Percentiles rank a stretch among this genome's conserved stretches.
These are phyloP conservation scores for Rhinogobius similis DNA, from an alignment of 2,113 vertebrate species.

Conservation along the genomic window DNA sequence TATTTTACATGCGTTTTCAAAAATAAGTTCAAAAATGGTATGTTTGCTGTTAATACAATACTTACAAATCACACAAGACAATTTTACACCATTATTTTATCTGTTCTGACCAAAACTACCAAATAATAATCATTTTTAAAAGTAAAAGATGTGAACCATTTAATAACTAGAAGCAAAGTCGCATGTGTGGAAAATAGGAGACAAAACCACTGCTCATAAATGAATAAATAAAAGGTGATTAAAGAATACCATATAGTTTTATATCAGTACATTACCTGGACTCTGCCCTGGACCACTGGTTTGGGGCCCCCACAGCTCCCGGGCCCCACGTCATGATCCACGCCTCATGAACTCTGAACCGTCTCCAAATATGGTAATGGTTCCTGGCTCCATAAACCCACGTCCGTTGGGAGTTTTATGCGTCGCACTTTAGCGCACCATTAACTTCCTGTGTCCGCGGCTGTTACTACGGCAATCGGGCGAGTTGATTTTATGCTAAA, in stretches of 20 bases:
- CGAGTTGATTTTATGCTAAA: neutral
- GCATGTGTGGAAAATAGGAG: too few species aligned
- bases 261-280: neutral
- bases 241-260: neutral
- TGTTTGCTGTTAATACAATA: too few species aligned
- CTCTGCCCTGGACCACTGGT: neutral
- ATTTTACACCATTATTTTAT: too few species aligned
- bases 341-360: neutral
- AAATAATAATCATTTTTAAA: too few species aligned
- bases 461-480: neutral
- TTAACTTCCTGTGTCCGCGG: neutral
- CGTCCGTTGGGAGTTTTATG: neutral
- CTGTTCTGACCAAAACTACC: too few species aligned
- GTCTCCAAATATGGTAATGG: neutral
- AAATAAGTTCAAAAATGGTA: too few species aligned
- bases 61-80: too few species aligned
- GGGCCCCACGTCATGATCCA: neutral
- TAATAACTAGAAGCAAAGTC: too few species aligned
- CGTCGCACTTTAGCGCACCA: neutral
- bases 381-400: neutral
- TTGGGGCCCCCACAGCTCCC: neutral
- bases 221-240: neutral
- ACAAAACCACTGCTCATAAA: too few species aligned
- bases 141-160: too few species aligned
- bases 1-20: too few species aligned